Evolutionary conservation across 2,797 vertebrate genomes (phyloP).

Genomic region (Sebastes umbrosus): DNA sequence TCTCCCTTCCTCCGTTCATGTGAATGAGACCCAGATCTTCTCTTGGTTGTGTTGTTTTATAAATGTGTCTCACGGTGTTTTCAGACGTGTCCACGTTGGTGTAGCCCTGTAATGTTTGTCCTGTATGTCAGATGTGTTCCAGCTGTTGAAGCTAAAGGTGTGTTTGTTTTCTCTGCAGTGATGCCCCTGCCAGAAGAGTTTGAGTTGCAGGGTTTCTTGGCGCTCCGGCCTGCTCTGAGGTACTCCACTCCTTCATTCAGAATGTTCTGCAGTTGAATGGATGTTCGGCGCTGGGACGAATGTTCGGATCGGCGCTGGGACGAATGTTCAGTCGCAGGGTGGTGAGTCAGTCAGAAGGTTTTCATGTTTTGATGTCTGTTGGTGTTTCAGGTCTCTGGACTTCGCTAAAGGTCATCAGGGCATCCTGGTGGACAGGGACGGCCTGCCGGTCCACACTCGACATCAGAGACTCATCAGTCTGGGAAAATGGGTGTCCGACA

Average conservation of each 20-base stretch:
- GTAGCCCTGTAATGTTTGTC: neutral
- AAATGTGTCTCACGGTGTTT: too few species aligned
- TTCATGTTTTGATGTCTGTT: neutral
- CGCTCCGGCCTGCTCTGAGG: slow-evolving; percentile 95
- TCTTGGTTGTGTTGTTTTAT: too few species aligned
- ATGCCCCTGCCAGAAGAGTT: slow-evolving; percentile 98
- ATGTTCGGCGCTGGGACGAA: neutral
- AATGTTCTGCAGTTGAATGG: neutral
- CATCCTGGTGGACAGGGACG: slow-evolving; percentile 90
- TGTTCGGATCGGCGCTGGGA: neutral
- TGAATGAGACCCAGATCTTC: too few species aligned
- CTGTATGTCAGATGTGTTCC: neutral
- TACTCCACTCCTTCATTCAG: slow-evolving; percentile 32
- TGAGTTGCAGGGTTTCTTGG: slow-evolving; percentile 97
- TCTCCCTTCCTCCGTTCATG: too few species aligned
- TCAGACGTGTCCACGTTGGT: too few species aligned
- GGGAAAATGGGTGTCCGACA: slow-evolving; percentile 96
- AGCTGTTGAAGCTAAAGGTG: neutral
- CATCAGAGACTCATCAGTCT: slow-evolving; percentile 90
- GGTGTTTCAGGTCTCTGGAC: slow-evolving; percentile 89
- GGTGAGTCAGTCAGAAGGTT: neutral
- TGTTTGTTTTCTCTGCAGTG: slow-evolving; percentile 71
- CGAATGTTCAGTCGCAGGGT: neutral
- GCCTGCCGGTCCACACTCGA: slow-evolving; percentile 85
- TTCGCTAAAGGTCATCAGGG: slow-evolving; percentile 98